phyloP scores from a whole-genome alignment of 2,888 invertebrate genomes.

The Meandrusa payeni region DNA sequence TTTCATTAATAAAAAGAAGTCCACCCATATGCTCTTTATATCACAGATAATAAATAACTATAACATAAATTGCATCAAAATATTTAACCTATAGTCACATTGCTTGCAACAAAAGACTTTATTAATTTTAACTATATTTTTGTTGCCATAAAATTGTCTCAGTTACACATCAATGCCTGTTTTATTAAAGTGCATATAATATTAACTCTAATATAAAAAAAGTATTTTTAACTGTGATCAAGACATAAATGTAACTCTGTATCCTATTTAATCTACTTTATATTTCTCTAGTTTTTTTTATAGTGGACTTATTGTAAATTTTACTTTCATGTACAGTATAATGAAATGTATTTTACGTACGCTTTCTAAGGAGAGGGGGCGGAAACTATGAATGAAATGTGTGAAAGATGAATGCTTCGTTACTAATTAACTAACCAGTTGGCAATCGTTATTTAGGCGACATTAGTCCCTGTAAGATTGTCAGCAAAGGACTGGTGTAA shows the following conservation, averaged over 20 bases:
- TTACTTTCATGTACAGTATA: no score
- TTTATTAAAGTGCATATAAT: not conserved
- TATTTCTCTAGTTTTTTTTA: slow-evolving; percentile 13
- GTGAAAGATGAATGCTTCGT: no score
- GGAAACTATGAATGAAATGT: no score
- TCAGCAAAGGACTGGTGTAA: no score
- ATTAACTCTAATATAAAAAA: slow-evolving; percentile 13
- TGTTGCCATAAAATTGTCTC: slow-evolving; percentile 19
- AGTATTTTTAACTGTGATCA: slow-evolving; percentile 25
- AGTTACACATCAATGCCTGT: not conserved
- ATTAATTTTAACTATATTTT: slow-evolving; percentile 3
- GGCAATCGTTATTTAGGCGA: no score
- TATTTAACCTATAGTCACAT: not conserved
- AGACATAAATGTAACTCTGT: slow-evolving; percentile 16
- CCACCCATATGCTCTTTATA: slow-evolving; percentile 3
- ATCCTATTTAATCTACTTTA: slow-evolving; percentile 17
- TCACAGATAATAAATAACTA: slow-evolving; percentile 4
- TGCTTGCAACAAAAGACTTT: slow-evolving; percentile 7
- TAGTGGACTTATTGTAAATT: slow-evolving; percentile 17
- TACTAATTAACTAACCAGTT: no score
- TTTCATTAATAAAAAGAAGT: no score
- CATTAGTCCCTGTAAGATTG: no score
- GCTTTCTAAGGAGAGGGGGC: no score
- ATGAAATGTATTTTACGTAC: no score
- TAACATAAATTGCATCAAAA: slow-evolving; percentile 1